These are phyloP conservation scores for Onychostoma macrolepis DNA, from an alignment of 2,113 vertebrate genomes.

Conservation along the genomic window DNA sequence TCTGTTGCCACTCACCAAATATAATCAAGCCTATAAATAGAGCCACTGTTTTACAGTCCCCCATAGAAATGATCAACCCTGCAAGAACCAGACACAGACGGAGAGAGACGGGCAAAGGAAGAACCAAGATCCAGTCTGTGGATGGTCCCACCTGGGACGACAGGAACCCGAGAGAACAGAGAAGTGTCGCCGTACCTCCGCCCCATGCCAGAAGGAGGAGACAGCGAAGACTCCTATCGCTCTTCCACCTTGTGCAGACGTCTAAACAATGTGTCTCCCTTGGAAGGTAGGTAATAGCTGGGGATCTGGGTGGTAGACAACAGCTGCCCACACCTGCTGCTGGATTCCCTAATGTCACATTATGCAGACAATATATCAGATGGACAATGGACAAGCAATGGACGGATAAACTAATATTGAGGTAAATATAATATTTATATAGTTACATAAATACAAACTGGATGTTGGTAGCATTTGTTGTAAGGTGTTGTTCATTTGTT, in stretches of 20 bases:
- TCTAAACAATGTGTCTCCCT: slow-evolving; percentile 70
- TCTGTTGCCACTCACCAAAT: slow-evolving; percentile 57
- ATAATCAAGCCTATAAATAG: slow-evolving; percentile 62
- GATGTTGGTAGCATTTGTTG: too few relatives aligned
- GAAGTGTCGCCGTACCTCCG: slow-evolving; percentile 24
- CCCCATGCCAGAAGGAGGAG: slow-evolving; percentile 1
- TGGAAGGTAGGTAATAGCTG: slow-evolving; percentile 68
- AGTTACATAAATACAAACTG: neutral
- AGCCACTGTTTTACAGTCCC: slow-evolving; percentile 51
- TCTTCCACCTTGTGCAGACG: neutral
- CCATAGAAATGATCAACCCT: slow-evolving; percentile 43
- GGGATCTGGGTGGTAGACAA: neutral
- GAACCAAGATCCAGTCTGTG: neutral
- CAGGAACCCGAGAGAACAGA: neutral
- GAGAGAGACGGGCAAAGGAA: slow-evolving; percentile 18
- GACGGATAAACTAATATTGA: too few relatives aligned
- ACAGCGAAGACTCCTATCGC: slow-evolving; percentile 28
- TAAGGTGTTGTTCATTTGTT: too few relatives aligned
- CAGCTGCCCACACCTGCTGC: slow-evolving; percentile 41
- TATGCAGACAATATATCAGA: neutral
- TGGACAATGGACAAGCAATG: too few relatives aligned
- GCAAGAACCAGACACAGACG: slow-evolving; percentile 9
- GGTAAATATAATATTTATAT: neutral
- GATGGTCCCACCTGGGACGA: neutral
- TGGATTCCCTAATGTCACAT: neutral